Conservation (phyloP, 2,888 invertebrate genomes). For the Xestia c-nigrum region DNA sequence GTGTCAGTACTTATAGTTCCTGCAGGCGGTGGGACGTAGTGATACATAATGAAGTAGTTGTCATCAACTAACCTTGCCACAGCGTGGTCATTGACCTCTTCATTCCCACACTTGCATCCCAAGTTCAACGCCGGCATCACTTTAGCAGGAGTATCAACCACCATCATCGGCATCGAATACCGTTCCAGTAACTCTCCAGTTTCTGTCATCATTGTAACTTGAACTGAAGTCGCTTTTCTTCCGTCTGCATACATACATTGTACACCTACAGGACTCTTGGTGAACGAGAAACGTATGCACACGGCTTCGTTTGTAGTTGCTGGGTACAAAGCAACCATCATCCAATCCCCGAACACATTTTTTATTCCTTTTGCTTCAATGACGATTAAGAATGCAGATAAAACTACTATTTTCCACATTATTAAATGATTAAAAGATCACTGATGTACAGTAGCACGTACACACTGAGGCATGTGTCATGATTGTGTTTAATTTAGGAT, state of each 20-base stretch:
- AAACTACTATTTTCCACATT: conserved; percentile 35
- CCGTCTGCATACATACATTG: conserved; percentile 36
- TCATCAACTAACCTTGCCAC: conserved; percentile 39
- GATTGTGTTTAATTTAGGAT: conserved; percentile 36
- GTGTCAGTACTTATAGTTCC: conserved; percentile 12
- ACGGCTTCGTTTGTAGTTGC: conserved; percentile 19
- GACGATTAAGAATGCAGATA: conserved; percentile 8
- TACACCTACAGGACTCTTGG: conserved; percentile 31
- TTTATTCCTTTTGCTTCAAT: conserved; percentile 28
- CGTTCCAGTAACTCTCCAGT: conserved; percentile 39
- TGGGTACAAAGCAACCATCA: conserved; percentile 47
- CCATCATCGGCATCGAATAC: conserved; percentile 45
- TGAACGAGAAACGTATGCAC: conserved; percentile 38
- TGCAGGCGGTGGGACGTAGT: conserved; percentile 25
- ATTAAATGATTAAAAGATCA: conserved; percentile 5
- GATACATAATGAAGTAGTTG: conserved; percentile 47
- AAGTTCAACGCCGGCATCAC: conserved; percentile 40
- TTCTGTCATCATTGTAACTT: conserved; percentile 43
- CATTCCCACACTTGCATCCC: conserved; percentile 39
- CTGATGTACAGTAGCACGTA: conserved; percentile 13
- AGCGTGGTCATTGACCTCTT: conserved; percentile 44
- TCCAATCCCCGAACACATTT: conserved; percentile 40
- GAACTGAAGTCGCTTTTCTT: conserved; percentile 37
- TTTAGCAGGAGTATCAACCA: conserved; percentile 26
- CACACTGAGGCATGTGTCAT: conserved; percentile 41